A percentile compares a stretch with the other conserved stretches of the same genome.
Evolutionary conservation across 2,888 invertebrate species (phyloP).

Genomic region (Pyrgus malvae): DNA sequence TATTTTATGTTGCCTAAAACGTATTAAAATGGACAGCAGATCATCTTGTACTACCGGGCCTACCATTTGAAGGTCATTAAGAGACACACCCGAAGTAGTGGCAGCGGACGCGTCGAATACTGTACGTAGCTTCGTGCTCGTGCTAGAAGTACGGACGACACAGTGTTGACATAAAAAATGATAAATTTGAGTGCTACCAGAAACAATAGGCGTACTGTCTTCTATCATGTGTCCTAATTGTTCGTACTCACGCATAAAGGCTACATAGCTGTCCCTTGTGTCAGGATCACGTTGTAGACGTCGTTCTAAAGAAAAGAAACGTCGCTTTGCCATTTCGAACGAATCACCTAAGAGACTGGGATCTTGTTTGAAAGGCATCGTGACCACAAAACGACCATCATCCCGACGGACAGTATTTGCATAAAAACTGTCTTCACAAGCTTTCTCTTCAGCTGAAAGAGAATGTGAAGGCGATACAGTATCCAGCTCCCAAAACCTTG

Average conservation of each 20-base stretch:
- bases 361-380: conserved; percentile 31
- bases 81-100: conserved; percentile 8
- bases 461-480: conserved; percentile 24
- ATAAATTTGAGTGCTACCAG: background rate
- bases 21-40: background rate
- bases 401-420: conserved; percentile 18
- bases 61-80: conserved; percentile 25
- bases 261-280: conserved; percentile 20
- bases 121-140: conserved; percentile 25
- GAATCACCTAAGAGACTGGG: conserved; percentile 35
- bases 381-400: conserved; percentile 34
- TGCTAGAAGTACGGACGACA: conserved; percentile 6
- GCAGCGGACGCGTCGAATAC: conserved; percentile 19
- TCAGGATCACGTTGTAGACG: conserved; percentile 15
- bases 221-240: conserved; percentile 28
- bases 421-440: conserved; percentile 32
- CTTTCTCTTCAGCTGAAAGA: conserved; percentile 28
- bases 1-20: conserved; percentile 15
- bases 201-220: background rate
- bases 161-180: conserved; percentile 25
- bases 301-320: conserved; percentile 33
- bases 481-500: conserved; percentile 36
- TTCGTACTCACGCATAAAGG: conserved; percentile 32
- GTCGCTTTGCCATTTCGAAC: conserved; percentile 27
- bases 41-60: conserved; percentile 30